Evolutionary conservation across 2,888 invertebrate species (phyloP).

Genomic region (Alviniconcha strummeri): DNA sequence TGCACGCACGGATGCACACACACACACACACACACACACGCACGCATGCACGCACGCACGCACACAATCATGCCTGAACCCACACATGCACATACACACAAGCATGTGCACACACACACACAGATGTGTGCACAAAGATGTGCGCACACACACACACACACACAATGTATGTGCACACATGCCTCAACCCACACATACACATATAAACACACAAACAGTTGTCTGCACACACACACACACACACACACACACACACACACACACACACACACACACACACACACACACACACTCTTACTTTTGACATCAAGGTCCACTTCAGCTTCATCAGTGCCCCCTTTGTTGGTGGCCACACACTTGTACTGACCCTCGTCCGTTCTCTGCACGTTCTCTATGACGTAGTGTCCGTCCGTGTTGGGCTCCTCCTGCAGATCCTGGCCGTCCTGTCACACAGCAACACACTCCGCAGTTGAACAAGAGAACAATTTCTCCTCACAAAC

Average conservation of each 20-base stretch:
- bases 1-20: not conserved
- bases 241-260: conserved; percentile 7
- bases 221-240: not conserved
- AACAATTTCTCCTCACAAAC: not conserved
- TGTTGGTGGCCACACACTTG: conserved; percentile 35
- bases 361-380: conserved; percentile 34
- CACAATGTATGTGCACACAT: not conserved
- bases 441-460: not conserved
- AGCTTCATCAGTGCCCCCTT: conserved; percentile 27
- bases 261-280: not conserved
- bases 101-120: not conserved
- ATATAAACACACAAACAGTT: not conserved
- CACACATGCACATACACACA: conserved; percentile 18
- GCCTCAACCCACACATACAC: not conserved
- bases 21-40: conserved; percentile 4
- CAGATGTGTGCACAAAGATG: not conserved
- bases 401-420: conserved; percentile 21
- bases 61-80: not conserved
- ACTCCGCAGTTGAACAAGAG: too few species aligned
- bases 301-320: conserved; percentile 26
- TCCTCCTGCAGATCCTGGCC: not conserved
- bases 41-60: not conserved
- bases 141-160: not conserved
- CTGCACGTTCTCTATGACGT: conserved; percentile 24
- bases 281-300: not conserved